phyloP scores from a whole-genome alignment of 2,888 invertebrate genomes.

The Latrodectus hesperus region DNA sequence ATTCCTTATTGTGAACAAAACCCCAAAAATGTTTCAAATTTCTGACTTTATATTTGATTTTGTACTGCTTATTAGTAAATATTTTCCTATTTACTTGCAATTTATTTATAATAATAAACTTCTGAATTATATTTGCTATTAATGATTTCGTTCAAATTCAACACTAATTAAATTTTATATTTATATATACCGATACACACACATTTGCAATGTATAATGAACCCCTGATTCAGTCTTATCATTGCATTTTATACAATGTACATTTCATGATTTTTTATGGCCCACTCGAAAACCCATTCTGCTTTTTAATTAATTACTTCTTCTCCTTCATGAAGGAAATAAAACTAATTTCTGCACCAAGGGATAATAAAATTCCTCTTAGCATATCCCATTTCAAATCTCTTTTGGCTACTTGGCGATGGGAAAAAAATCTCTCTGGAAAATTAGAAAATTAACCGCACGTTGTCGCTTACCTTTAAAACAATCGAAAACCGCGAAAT shows the following conservation, averaged over 20 bases:
- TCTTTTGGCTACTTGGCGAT: background rate
- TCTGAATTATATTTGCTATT: no score
- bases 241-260: background rate
- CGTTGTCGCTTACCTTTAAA: conserved; percentile 38
- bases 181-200: no score
- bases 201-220: background rate
- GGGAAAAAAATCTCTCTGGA: conserved; percentile 16
- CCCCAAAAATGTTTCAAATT: no score
- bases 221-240: background rate
- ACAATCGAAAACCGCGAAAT: conserved; percentile 62
- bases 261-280: background rate
- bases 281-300: conserved; percentile 45
- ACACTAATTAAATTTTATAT: no score
- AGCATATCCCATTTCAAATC: conserved; percentile 37
- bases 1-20: no score
- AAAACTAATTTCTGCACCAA: conserved; percentile 23
- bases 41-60: no score
- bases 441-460: conserved; percentile 68
- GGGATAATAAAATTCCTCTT: conserved; percentile 22
- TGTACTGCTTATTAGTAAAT: no score
- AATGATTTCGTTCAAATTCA: no score
- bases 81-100: no score
- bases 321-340: conserved; percentile 1
- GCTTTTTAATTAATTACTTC: conserved; percentile 62
- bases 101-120: no score